Evolutionary conservation across 2,888 invertebrate genomes (phyloP), one percentile per base, ranked within the genome.

Genomic region (Xestia sexstrigata): DNA sequence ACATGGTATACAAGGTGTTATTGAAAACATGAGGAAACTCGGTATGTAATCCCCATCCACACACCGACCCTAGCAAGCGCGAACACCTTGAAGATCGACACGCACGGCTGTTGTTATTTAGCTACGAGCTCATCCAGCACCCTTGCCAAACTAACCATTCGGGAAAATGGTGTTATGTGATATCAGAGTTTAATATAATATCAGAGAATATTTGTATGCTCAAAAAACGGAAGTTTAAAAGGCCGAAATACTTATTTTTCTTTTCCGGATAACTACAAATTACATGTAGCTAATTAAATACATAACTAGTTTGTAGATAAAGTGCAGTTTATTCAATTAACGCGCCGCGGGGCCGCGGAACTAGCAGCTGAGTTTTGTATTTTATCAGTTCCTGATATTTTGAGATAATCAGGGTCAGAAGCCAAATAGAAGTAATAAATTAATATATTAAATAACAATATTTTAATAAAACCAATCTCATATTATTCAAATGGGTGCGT

Each of bases 371-470:
- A n/a, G 47, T 65, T 52, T 23, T 26, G 17, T 35, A 77, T 13
- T 9, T 26, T 47, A 52, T 65, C 55, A 73, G 63, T 81, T 81
- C 78, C 74, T 81, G 74, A 49, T 47, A 39, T 81, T 55, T 76
- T 39, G 1, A 74, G 15, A 5, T 13, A 65, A 58, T 49, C 81
- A 58, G 30, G 81, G 63, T 65, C 63, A 39, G 39, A 26, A 30
- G 7, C 11, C 7, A 11, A n/a, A 11, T 1, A 17, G 9, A 39
- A 71, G 8, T n/a, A 26, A 52, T 62, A n/a, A 62, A 62, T 30
- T 6, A 60, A 60, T 17, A 26, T 30, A 60, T 60, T 30, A 7
- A 17, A 58, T 15, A 30, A 17, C 8, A 8, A 30, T 42, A 42
- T 17, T 1, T 20, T 23, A 42, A n/a, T 20, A 30, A 30, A n/a